phyloP scores from a whole-genome alignment of 2,113 vertebrate species.

The Chaetodon auriga region DNA sequence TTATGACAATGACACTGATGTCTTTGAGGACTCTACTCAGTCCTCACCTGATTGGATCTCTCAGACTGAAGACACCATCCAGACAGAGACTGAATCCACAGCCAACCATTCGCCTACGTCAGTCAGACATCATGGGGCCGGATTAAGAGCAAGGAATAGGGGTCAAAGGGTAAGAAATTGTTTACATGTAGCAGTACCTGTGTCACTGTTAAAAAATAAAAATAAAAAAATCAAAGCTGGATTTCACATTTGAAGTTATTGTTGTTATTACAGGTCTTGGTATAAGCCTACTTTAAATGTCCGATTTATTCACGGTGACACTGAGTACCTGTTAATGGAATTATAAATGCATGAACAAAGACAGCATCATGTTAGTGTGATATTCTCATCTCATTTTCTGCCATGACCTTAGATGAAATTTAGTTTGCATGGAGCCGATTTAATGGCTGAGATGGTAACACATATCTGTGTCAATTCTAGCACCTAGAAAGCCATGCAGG shows the following conservation, averaged over 20 bases:
- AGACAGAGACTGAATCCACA: conserved; percentile 37
- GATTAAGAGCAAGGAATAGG: conserved; percentile 35
- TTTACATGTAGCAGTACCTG: not conserved
- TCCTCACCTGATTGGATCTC: conserved; percentile 25
- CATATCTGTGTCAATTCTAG: conserved; percentile 34
- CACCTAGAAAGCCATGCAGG: conserved; percentile 13
- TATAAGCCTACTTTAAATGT: not conserved
- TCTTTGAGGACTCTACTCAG: conserved; percentile 8
- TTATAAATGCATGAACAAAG: conserved; percentile 25
- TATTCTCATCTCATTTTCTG: conserved; percentile 30
- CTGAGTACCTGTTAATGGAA: not conserved
- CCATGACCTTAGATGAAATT: conserved; percentile 56
- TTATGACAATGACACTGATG: not conserved
- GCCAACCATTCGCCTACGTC: not conserved
- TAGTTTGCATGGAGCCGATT: conserved; percentile 65
- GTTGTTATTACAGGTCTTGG: not conserved
- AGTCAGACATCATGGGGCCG: not conserved
- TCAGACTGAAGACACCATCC: conserved; percentile 15
- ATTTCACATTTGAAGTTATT: not conserved
- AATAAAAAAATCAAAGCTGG: conserved; percentile 8
- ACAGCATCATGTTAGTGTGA: conserved; percentile 26
- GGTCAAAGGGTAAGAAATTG: conserved; percentile 66
- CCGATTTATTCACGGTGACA: not conserved
- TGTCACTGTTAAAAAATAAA: not conserved
- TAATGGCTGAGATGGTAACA: conserved; percentile 40